Base-by-base conservation (phyloP, 2,113 vertebrate species). In the Scalopus aquaticus region DNA sequence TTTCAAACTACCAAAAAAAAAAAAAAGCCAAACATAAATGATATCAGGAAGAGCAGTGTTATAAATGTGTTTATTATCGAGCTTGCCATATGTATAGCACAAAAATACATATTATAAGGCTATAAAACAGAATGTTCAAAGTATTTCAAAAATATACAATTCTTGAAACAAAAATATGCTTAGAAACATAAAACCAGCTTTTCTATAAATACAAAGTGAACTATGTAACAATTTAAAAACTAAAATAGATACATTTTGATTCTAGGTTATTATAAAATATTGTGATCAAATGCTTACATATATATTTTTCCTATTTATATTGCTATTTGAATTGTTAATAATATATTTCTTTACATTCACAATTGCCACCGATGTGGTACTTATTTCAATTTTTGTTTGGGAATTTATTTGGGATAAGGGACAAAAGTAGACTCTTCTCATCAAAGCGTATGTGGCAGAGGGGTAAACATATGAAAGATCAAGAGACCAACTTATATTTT, bases 371-470 rank as follows among this genome's bases (percentile, higher is more conserved):
- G 9, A 91, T 39, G 78, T 17, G 82, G 11, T 62, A 94, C 0
- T 64, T 84, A 69, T 67, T 97, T 74, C 64, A 83, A 93, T 85
- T 90, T 19, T 30, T 77, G 2, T 69, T 78, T 95, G 17, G 22
- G 44, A 93, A 83, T 74, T 91, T 65, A 79, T 58, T 60, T 77
- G 17, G 39, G 65, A 9, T 62, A 32, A 60, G 15, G 51, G 39
- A 84, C 72, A 88, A 54, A 97, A 89, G 39, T 15, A 85, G 94
- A 85, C 30, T 74, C 28, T 81, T 92, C 60, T 76, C 46, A 84
- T 95, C 26, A 82, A 72, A 98, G 74, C 10, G 91, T 88, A 81
- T 73, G 42, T 93, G 89, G 93, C 60, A 84, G 15, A 10, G 44
- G 72, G 49, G 77, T 65, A 88, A 72, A 72, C 76, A 22, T 76